A percentile compares a stretch with the other conserved stretches of the same genome.
These are phyloP conservation scores for Craseonycteris thonglongyai DNA, from an alignment of 2,113 vertebrate species.

Conservation along the genomic window DNA sequence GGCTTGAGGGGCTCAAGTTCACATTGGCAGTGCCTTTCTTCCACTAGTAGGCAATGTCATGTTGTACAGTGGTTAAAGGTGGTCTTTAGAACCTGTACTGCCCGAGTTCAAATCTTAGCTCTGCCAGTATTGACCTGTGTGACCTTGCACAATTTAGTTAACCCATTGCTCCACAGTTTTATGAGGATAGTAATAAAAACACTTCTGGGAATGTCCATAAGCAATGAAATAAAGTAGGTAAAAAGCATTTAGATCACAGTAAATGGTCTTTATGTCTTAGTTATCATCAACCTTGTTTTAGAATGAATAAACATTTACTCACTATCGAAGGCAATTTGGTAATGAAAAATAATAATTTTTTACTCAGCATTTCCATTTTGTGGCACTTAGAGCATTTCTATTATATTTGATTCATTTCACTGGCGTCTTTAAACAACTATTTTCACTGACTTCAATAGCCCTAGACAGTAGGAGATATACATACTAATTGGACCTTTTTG, in stretches of 20 bases:
- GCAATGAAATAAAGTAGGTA: neutral
- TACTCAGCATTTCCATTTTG: neutral
- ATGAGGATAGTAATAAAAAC: neutral
- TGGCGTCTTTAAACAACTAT: neutral
- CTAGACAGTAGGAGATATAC: neutral
- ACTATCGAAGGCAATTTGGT: neutral
- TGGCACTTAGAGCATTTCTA: neutral
- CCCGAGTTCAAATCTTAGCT: neutral
- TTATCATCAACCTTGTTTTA: neutral
- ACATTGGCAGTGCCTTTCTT: neutral
- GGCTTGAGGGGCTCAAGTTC: neutral
- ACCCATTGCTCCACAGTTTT: neutral
- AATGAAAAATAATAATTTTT: neutral
- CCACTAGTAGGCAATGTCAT: neutral
- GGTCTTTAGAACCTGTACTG: neutral
- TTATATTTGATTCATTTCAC: neutral
- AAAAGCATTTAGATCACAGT: neutral
- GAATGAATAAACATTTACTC: neutral
- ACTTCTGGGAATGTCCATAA: neutral
- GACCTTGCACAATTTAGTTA: neutral
- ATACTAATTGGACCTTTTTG: rapidly evolving
- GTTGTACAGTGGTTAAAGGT: neutral
- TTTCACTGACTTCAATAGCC: neutral
- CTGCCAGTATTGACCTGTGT: neutral
- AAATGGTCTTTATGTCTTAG: neutral